These are phyloP conservation scores for Ispidina lecontei DNA, from an alignment of 2,797 vertebrate species.

Conservation along the genomic window DNA sequence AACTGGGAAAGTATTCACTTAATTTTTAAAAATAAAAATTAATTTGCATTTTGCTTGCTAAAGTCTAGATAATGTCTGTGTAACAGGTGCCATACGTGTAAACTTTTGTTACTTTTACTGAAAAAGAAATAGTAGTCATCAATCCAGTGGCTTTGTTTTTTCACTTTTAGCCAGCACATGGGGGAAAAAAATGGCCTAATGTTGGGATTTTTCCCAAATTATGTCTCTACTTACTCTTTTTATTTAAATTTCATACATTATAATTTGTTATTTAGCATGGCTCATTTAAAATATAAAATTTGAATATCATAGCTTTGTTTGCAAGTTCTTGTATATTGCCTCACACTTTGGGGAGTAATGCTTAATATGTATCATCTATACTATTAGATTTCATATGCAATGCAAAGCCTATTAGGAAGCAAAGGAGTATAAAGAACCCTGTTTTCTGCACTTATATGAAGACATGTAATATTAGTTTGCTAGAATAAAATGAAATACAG, in stretches of 20 bases:
- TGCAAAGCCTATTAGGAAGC: constrained; percentile 24
- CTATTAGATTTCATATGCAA: constrained; percentile 28
- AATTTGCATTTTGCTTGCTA: constrained; percentile 41
- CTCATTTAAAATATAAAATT: not conserved
- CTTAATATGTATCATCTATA: constrained; percentile 49
- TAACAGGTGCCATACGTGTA: constrained; percentile 26
- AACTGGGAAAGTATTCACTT: not conserved
- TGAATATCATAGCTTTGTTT: not conserved
- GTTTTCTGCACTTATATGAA: constrained; percentile 61
- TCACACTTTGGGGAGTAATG: constrained; percentile 41
- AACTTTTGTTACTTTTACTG: not conserved
- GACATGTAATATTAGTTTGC: constrained; percentile 52
- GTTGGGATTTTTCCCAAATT: not conserved
- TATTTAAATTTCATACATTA: not conserved
- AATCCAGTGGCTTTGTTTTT: not conserved
- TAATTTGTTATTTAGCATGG: not conserved
- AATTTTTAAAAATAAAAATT: not conserved
- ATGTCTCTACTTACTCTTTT: not conserved
- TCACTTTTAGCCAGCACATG: not conserved
- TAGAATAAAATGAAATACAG: constrained; percentile 34
- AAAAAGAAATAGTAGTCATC: not conserved
- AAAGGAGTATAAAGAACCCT: constrained; percentile 72
- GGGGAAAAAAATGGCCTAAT: not conserved
- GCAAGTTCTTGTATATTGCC: constrained; percentile 41
- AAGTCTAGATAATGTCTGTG: not conserved